Base-by-base conservation (phyloP, 2,113 vertebrate species). In the Salvator merianae region DNA sequence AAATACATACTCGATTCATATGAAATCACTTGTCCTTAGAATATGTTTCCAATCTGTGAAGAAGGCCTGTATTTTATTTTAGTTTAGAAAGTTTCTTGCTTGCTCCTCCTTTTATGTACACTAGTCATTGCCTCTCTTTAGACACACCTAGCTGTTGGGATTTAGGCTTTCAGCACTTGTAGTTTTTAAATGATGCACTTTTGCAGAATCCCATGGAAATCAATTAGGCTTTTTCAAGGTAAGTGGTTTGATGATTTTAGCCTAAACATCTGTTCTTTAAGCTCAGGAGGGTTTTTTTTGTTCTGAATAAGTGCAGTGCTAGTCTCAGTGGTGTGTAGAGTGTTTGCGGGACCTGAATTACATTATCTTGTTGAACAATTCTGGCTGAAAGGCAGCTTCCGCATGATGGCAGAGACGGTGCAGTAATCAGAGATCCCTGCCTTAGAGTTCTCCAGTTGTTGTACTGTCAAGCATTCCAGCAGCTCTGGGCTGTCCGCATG, bases 1-100 rank as follows among this genome's bases (percentile, higher is more conserved):
- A 73, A 82, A 82, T 82, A n/a, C 36, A 38, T 70, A 55, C 79
- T 80, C 69, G 38, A 47, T 74, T 74, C 8, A 75, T 47, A 65
- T 47, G 50, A 83, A 83, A 83, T 34, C 55, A 75, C 18, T 55
- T 14, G 22, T 1, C 8, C 7, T 43, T 83, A 38, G 30, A 43
- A 30, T 12, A 40, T 73, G n/a, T 73, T 82, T 82, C 70, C 22
- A 24, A 43, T 63, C 30, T 65, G 38, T 65, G 62, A 32, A 18
- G 30, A 77, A 55, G n/a, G 16, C 55, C 28, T 70, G 22, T 12
- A 12, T 65, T 65, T 65, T 28, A n/a, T 36, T 43, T 43, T 73
- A 26, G 20, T 43, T 43, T 73, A 26, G 20, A 59, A 28, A 50
- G 40, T 34, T 32, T 68, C 16, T 80, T 14, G 28, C 6, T 59